These are phyloP conservation scores for Branchellion lobata DNA, from an alignment of 2,888 invertebrate genomes.

Conservation along the genomic window DNA sequence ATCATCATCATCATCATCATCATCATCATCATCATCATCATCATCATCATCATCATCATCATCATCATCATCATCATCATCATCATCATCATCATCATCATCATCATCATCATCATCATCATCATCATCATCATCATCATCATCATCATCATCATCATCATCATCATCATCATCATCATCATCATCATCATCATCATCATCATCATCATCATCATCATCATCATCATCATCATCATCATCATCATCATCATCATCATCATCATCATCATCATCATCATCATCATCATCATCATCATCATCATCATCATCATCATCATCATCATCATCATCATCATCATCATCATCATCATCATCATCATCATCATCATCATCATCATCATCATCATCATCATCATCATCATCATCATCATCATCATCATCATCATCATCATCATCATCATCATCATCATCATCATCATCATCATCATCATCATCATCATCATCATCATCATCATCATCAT, in stretches of 20 bases:
- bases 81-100: constrained; percentile 37
- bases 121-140: constrained; percentile 40
- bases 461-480: constrained; percentile 35
- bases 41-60: constrained; percentile 35
- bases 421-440: constrained; percentile 40
- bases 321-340: constrained; percentile 37
- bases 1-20: constrained; percentile 33
- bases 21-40: constrained; percentile 38
- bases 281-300: constrained; percentile 35
- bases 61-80: constrained; percentile 40
- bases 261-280: constrained; percentile 37
- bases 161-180: constrained; percentile 35
- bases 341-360: constrained; percentile 35
- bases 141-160: constrained; percentile 37
- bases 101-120: constrained; percentile 35
- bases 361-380: constrained; percentile 40
- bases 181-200: constrained; percentile 40
- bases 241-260: constrained; percentile 40
- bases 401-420: constrained; percentile 35
- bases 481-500: constrained; percentile 40
- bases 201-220: constrained; percentile 37
- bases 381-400: constrained; percentile 37
- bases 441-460: constrained; percentile 37
- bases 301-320: constrained; percentile 40
- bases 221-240: constrained; percentile 35